Percentiles rank a stretch among this genome's conserved stretches.
Conservation (phyloP, 2,113 vertebrate species). For the Bambusicola thoracicus region DNA sequence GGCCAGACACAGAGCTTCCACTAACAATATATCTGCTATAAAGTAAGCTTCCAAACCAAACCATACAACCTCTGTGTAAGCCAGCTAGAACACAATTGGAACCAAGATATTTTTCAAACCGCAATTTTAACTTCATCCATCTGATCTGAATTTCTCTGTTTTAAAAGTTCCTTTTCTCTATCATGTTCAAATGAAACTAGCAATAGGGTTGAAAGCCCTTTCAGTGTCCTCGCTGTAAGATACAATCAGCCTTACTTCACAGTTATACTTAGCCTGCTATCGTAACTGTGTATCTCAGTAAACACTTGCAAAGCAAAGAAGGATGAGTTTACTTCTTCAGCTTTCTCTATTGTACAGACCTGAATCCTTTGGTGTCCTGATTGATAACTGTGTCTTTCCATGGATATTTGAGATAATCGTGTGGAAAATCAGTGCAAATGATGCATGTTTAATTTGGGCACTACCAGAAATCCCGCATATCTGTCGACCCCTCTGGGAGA, state of each 20-base stretch:
- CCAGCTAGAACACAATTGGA: neutral
- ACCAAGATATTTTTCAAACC: neutral
- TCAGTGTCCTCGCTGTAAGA: neutral
- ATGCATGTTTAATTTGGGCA: constrained; percentile 57
- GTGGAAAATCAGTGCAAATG: constrained; percentile 71
- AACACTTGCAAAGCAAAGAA: neutral
- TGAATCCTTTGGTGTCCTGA: constrained; percentile 14
- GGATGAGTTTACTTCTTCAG: neutral
- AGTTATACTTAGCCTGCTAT: neutral
- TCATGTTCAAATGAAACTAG: neutral
- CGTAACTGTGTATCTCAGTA: neutral
- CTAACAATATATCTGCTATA: fast-evolving
- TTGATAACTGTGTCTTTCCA: constrained; percentile 58
- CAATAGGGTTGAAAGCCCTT: neutral
- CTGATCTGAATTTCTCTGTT: neutral
- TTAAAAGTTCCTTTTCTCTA: neutral
- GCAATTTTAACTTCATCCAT: neutral
- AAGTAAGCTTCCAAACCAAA: neutral
- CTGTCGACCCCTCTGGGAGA: constrained; percentile 35
- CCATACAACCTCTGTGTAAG: neutral
- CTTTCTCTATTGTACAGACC: neutral
- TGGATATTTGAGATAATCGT: constrained; percentile 65
- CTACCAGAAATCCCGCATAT: constrained; percentile 52
- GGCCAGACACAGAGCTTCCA: neutral
- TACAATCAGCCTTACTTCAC: neutral